Base-by-base conservation (phyloP, 2,888 invertebrate species). In the Acleris sparsana region DNA sequence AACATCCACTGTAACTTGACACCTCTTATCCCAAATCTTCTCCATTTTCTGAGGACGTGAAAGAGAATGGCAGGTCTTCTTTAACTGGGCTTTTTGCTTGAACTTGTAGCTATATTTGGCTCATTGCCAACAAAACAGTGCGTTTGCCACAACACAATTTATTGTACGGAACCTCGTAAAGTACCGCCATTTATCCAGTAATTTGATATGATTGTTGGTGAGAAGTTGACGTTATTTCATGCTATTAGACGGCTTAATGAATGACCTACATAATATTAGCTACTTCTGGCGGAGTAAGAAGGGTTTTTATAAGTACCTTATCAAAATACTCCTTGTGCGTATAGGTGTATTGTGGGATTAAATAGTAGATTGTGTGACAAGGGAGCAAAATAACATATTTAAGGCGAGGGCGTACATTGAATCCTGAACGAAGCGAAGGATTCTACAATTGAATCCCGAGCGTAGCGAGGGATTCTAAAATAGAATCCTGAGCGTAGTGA, bases 111-210 rank as follows among this genome's bases (percentile, higher is more conserved):
- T 62, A 67, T 62, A 74, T 70, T 73, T 83, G 83, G 83, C 80
- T 20, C 22, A 17, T 59, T 52, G 75, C 84, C 83, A 83, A 74
- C 69, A 69, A 70, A 72, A 75, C 79, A 77, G 74, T 79, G 74
- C 80, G 77, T 78, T 77, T 73, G 75, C 76, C 73, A 78, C 78
- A 74, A 76, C 73, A 73, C 72, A 72, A 80, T 82, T 80, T 82
- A 82, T 80, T 73, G 72, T 63, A 70, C 72, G 72, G 71, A 73
- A 76, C 71, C 73, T 76, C 77, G 73, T 80, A 80, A 79, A 77
- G 63, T 70, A 71, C 67, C 72, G 75, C 75, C 73, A 72, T 72
- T 70, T 76, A 77, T 75, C 70, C 71, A 63, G 73, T 73, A 73
- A 76, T 74, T 71, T 73, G 74, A 76, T 72, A 73, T 73, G 71